Evolutionary conservation across 2,113 vertebrate genomes (phyloP).

Genomic region (Phrynocephalus versicolor): DNA sequence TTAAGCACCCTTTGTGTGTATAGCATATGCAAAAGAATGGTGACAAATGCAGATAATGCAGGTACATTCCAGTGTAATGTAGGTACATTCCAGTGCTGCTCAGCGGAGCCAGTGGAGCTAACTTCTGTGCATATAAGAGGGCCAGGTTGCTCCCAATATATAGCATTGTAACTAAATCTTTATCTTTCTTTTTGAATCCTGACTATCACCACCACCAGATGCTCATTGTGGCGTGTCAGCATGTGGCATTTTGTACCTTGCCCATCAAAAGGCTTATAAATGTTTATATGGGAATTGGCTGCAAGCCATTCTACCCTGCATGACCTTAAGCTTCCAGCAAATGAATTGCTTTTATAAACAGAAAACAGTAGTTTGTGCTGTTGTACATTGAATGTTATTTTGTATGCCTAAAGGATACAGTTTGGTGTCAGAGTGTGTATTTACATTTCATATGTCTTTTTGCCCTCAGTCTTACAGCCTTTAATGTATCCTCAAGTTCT

Average conservation of each 20-base stretch:
- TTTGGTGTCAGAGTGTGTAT: no score
- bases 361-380: background rate
- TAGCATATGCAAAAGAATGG: background rate
- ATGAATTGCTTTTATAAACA: background rate
- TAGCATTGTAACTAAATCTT: background rate
- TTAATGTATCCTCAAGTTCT: background rate
- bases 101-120: background rate
- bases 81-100: background rate
- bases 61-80: background rate
- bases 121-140: no score
- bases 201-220: no score
- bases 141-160: background rate
- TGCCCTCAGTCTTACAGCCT: background rate
- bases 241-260: background rate
- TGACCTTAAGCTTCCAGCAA: background rate
- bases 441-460: background rate
- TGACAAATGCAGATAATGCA: background rate
- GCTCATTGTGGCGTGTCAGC: background rate
- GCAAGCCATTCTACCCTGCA: background rate
- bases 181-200: background rate
- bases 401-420: background rate
- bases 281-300: background rate
- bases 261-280: background rate
- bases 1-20: background rate
- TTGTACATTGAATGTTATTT: conserved; percentile 1